Base-by-base conservation (phyloP, 1,140 invertebrate species). In the Conus betulinus region DNA sequence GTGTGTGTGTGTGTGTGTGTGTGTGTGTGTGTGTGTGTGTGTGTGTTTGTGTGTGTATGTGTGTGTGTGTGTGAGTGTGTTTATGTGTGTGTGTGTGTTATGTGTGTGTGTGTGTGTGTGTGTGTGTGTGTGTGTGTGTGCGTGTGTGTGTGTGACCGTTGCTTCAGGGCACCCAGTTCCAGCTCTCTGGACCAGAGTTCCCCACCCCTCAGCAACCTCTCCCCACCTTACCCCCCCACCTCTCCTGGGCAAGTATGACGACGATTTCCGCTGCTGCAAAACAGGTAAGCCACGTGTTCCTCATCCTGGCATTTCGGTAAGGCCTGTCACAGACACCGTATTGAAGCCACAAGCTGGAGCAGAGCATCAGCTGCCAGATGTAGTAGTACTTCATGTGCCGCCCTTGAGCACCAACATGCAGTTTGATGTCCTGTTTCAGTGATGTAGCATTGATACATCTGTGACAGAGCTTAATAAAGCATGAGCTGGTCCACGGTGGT, bases 251-350 rank as follows among this genome's bases (percentile, higher is more conserved):
- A 97, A 97, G 95, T 97, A 97, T 93, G 97, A 97, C 92, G 97
- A 97, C 91, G 98, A 99, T 96, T 99, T 98, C 95, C 98, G 81
- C 96, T 99, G 4, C 95, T n/a, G 98, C 90, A 99, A 99, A 97
- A 99, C 98, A 96, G 98, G 98, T 99, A 96, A 88, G 93, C 87
- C 87, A 11, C 67, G 11, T 23, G 11, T 71, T n/a, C 60, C 20
- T 23, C 67, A 1, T 4, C 67, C 67, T 20, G 67, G 11, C 67
- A 11, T 71, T 13, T 71, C 67, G 1, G 67, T 63, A n/a, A 71
- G 67, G 8, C 20, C 23, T 71, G 11, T 71, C 13, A 23, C 67
- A 60, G 57, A 60, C 57, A 60, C 8, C 0, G 57, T 60, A 4
- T 8, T 39, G 57, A 15, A 60, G 57, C 57, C 57, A 8, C 57